Base-by-base conservation (phyloP, 1,140 invertebrate species). In the Platorchestia sp. region DNA sequence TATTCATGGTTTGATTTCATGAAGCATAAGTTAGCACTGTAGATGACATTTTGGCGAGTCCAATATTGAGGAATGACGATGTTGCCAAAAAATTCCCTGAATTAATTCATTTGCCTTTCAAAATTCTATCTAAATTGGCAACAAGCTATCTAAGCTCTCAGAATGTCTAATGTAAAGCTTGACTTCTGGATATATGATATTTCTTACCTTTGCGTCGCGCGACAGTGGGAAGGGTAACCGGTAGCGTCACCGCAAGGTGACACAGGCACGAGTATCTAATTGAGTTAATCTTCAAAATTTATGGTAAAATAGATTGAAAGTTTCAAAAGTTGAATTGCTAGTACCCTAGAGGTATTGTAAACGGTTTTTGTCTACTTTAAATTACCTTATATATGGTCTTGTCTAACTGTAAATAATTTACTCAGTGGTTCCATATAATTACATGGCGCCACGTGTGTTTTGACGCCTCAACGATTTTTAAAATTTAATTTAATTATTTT, bases 1-100 rank as follows among this genome's bases (percentile, higher is more conserved):
- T 75, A 75, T 75, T 19, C 36, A 22, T 75, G 27, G 36, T 75
- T 75, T 75, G 59, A 75, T 75, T 75, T 75, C 59, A 3, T 19
- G 1, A 22, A 75, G 27, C 10, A 75, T 22, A 27, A 75, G 14
- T 75, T 75, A 36, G 14, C 36, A 36, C 59, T 75, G 59, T 75
- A 27, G 36, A 75, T 75, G 7, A 75, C 59, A 75, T 75, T 75
- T 75, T 75, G 59, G 14, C 10, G 27, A 75, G 87, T 5, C n/a
- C 87, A 14, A 89, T 89, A 89, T 42, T 89, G 10, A 44, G 41
- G 5, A 89, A 89, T 89, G 87, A 89, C 87, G 87, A 89, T 89
- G 87, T 89, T 89, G 87, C 87, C 87, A 89, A 89, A 89, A 75
- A 89, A 42, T 89, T 89, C 87, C 87, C 87, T 89, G 42, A 89